Evolutionary conservation across 2,888 invertebrate genomes (phyloP).

Genomic region (Thymelicus acteon): DNA sequence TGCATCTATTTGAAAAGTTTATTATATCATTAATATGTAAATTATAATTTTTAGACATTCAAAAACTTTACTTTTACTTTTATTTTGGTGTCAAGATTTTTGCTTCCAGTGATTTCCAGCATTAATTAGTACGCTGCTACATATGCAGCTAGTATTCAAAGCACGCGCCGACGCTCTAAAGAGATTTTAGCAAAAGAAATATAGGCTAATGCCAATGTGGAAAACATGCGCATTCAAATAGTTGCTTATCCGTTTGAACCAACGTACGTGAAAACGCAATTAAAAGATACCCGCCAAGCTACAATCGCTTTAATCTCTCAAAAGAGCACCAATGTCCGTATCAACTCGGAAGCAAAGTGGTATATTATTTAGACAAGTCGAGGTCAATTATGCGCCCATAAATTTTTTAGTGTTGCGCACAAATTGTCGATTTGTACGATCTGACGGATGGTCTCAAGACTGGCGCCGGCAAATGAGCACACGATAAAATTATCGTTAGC

Average conservation of each 20-base stretch:
- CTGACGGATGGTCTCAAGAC: constrained; percentile 81
- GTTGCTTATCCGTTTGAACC: constrained; percentile 6
- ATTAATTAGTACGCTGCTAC: constrained; percentile 27
- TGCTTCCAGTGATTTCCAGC: constrained; percentile 14
- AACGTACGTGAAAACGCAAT: not conserved
- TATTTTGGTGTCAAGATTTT: constrained; percentile 9
- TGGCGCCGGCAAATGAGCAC: constrained; percentile 84
- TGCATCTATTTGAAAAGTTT: too few relatives aligned
- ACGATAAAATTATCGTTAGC: constrained; percentile 86
- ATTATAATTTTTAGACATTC: too few relatives aligned
- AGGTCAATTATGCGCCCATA: constrained; percentile 82
- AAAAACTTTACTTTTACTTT: not conserved
- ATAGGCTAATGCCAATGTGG: constrained; percentile 30
- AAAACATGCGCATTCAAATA: constrained; percentile 22
- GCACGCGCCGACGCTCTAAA: constrained; percentile 18
- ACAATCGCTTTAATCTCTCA: constrained; percentile 2
- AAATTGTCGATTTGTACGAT: constrained; percentile 81
- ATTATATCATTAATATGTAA: too few relatives aligned
- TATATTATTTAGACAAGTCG: constrained; percentile 60
- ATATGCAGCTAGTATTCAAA: constrained; percentile 17
- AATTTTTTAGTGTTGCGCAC: constrained; percentile 82
- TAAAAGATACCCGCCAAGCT: not conserved
- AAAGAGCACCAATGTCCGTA: not conserved
- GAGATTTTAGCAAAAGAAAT: constrained; percentile 30
- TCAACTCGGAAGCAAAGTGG: constrained; percentile 14